These are phyloP conservation scores for Drosophila acutilabella DNA, from an alignment of 2,888 invertebrate species.

Conservation along the genomic window DNA sequence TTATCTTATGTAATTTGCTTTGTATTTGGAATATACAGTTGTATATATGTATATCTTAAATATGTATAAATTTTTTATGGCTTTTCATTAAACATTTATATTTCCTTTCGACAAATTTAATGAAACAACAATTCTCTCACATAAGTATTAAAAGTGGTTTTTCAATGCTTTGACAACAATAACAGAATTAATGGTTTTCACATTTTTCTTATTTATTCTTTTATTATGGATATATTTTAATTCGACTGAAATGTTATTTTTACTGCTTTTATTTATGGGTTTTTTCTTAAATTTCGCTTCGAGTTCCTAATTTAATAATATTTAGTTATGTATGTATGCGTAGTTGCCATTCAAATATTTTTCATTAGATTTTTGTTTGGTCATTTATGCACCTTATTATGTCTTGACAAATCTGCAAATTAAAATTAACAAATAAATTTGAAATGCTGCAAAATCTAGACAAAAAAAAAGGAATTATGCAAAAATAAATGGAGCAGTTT, in stretches of 20 bases:
- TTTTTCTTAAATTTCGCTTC: conserved; percentile 40
- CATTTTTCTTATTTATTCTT: no score
- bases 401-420: conserved; percentile 48
- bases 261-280: not conserved
- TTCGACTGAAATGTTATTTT: conserved; percentile 44
- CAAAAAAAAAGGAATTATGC: not conserved
- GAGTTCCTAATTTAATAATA: conserved; percentile 22
- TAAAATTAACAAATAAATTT: conserved; percentile 1
- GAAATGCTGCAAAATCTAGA: conserved; percentile 6
- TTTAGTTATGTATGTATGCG: conserved; percentile 58
- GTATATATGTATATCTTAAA: conserved; percentile 34
- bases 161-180: conserved; percentile 67
- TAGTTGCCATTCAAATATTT: conserved; percentile 51
- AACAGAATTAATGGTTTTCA: conserved; percentile 60
- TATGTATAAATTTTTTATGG: conserved; percentile 33
- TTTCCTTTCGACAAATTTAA: conserved; percentile 72
- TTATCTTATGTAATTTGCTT: conserved; percentile 17
- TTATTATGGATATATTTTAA: conserved; percentile 29
- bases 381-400: conserved; percentile 47
- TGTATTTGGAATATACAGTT: conserved; percentile 43
- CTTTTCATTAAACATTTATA: conserved; percentile 62
- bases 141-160: conserved; percentile 57
- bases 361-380: conserved; percentile 15
- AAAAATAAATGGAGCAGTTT: conserved; percentile 1
- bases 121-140: conserved; percentile 73